Conservation (phyloP, 2,888 invertebrate genomes). For the Malachius bipustulatus region DNA sequence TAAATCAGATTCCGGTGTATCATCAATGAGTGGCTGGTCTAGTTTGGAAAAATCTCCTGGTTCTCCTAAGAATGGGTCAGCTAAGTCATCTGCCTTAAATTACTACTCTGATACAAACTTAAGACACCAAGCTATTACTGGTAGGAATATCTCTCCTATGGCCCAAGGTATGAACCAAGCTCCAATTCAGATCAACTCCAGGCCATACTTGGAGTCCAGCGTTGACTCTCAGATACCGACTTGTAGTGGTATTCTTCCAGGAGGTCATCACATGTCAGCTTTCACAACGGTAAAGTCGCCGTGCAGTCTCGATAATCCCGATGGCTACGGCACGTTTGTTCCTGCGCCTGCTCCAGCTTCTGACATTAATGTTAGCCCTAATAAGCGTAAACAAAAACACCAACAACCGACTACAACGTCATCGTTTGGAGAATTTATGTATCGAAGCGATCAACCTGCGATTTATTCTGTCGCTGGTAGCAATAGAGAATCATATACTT, state of each 20-base stretch:
- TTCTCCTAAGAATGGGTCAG: conserved; percentile 50
- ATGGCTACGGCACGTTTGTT: conserved; percentile 41
- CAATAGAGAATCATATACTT: conserved; percentile 60
- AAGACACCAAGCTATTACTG: conserved; percentile 11
- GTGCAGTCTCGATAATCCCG: conserved; percentile 37
- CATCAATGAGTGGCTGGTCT: conserved; percentile 80
- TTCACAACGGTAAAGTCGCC: conserved; percentile 45
- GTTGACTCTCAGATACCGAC: conserved; percentile 38
- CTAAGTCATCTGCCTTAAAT: conserved; percentile 20
- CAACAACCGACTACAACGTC: conserved; percentile 29
- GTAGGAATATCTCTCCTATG: conserved; percentile 20
- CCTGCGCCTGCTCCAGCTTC: conserved; percentile 42
- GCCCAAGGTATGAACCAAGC: conserved; percentile 17
- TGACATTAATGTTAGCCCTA: conserved; percentile 41
- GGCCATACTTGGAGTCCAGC: conserved; percentile 45
- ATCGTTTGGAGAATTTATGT: conserved; percentile 36
- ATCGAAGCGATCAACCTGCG: conserved; percentile 47
- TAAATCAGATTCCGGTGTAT: conserved; percentile 77
- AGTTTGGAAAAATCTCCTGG: conserved; percentile 77
- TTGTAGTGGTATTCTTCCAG: conserved; percentile 31
- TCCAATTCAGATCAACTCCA: conserved; percentile 30
- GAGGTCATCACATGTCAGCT: conserved; percentile 43
- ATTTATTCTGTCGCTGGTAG: conserved; percentile 65
- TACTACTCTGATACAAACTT: conserved; percentile 18
- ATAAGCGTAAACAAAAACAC: conserved; percentile 37